Evolutionary conservation across 2,797 vertebrate genomes (phyloP), one percentile per base, ranked within the genome.

Genomic region (Hozukius guyotensis): DNA sequence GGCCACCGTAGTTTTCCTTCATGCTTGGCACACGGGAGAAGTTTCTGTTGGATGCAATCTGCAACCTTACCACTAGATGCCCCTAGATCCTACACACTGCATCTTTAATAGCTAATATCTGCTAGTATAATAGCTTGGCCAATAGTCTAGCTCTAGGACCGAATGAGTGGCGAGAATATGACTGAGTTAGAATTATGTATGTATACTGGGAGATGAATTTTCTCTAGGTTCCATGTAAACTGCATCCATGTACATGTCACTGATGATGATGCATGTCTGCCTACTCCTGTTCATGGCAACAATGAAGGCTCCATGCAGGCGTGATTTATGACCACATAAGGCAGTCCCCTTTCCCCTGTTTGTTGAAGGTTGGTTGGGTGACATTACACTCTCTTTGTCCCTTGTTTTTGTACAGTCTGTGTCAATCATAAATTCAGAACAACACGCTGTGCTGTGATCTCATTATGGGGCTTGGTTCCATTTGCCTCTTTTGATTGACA

Each of bases 401-500:
- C 7, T 29, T 67, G 56, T 75, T 80, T 67, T 59, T 56, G 29
- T 42, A 18, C 24, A 20, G 52, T 71, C 27, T 61, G n/a, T 52
- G 68, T 77, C 62, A 61, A 22, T 79, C 61, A 78, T 57, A 16
- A 67, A 79, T 49, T 75, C 78, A 55, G 25, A 74, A 63, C 52
- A 69, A 56, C 75, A 62, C 3, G 9, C 70, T 81, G 65, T 27
- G 68, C 79, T 81, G 32, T 77, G 76, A 84, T 88, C 66, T 78
- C 68, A 89, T 90, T 87, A 84, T 20, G 57, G 49, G 27, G 53
- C 81, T 69, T 16, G n/a, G 59, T 72, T 85, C 67, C 67, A 71
- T 84, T 80, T 46, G 75, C 72, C 59, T 82, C 52, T 29, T 69
- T 77, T 87, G 88, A 91, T 78, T 80, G 89, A 74, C 84, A 76